These are phyloP conservation scores for Gnatocerus cornutus DNA, from an alignment of 2,888 invertebrate species.

Conservation along the genomic window DNA sequence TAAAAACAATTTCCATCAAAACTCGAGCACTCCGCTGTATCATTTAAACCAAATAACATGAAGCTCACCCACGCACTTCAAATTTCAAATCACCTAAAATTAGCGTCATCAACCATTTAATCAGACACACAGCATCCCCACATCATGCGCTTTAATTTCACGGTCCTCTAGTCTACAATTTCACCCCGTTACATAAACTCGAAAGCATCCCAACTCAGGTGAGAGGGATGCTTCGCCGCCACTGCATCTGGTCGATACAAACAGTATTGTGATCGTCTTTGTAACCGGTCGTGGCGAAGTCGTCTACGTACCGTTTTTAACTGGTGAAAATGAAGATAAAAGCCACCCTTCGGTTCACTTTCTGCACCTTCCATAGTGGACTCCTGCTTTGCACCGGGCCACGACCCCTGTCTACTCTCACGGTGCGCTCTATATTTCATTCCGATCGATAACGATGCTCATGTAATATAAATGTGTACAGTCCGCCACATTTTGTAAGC, in stretches of 20 bases:
- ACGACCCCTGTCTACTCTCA: conserved; percentile 42
- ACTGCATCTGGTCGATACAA: conserved; percentile 34
- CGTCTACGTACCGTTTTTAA: conserved; percentile 21
- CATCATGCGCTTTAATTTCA: conserved; percentile 28
- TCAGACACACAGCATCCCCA: conserved; percentile 13
- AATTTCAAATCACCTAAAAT: conserved; percentile 15
- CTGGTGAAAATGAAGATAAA: conserved; percentile 41
- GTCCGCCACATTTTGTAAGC: conserved; percentile 26
- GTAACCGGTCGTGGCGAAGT: conserved; percentile 14
- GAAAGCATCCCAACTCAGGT: conserved; percentile 20
- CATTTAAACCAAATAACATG: conserved; percentile 6
- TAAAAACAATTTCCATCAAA: too few relatives aligned
- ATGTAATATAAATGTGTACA: conserved; percentile 55
- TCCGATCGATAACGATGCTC: conserved; percentile 59
- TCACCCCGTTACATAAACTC: conserved; percentile 10
- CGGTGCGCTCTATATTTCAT: conserved; percentile 53
- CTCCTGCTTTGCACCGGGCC: conserved; percentile 38
- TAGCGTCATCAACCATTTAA: conserved; percentile 16
- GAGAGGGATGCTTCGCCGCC: conserved; percentile 28
- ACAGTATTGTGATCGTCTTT: conserved; percentile 6
- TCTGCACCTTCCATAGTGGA: conserved; percentile 46
- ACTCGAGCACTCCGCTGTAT: background rate
- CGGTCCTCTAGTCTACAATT: conserved; percentile 16
- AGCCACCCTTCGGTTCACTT: conserved; percentile 31
- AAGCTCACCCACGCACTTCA: conserved; percentile 8